These are phyloP conservation scores for Halcyon leucocephala DNA, from an alignment of 2,797 vertebrate genomes.

Conservation along the genomic window DNA sequence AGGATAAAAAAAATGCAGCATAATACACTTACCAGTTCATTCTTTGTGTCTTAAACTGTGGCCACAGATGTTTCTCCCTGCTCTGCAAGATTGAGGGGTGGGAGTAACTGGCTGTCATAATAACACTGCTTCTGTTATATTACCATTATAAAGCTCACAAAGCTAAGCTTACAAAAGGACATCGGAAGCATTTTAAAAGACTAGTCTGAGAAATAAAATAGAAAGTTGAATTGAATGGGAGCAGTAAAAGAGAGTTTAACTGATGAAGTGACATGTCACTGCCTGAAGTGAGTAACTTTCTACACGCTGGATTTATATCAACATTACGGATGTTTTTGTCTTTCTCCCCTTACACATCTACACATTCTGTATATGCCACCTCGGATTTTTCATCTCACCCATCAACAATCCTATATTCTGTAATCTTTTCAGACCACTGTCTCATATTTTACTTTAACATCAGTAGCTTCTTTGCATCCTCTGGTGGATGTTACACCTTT, in stretches of 20 bases:
- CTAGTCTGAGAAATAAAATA: neutral
- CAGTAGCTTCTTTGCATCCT: neutral
- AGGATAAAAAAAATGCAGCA: neutral
- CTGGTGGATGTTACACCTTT: neutral
- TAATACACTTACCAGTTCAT: neutral
- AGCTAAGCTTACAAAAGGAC: neutral
- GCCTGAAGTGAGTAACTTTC: neutral
- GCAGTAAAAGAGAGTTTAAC: neutral
- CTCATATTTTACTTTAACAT: neutral
- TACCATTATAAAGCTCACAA: neutral
- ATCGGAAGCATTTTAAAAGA: neutral
- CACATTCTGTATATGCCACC: neutral
- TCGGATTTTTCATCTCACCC: neutral
- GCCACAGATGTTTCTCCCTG: neutral
- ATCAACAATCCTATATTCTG: neutral
- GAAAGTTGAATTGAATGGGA: neutral
- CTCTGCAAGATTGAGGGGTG: neutral
- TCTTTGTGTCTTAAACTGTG: neutral
- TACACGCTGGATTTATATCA: neutral
- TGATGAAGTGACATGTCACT: neutral
- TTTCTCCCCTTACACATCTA: neutral
- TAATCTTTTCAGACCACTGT: neutral
- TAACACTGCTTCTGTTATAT: neutral
- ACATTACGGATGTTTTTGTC: neutral
- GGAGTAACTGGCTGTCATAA: neutral